Conservation (phyloP, 2,113 vertebrate species). For the Himantopus leucocephalus region DNA sequence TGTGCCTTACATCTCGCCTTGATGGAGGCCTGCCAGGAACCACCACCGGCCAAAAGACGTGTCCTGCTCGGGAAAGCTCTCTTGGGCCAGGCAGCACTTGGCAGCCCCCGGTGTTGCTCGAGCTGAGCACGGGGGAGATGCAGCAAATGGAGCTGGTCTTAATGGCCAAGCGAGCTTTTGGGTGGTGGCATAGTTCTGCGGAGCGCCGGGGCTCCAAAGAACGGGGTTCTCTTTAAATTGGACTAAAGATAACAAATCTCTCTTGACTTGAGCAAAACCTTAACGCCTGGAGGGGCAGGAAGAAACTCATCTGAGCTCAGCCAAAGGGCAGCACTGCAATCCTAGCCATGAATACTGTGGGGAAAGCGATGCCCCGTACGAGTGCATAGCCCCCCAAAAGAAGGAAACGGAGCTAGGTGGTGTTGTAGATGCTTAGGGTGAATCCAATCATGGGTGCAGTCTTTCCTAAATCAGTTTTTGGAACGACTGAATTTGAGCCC, state of each 20-base stretch:
- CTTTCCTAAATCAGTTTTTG: neutral
- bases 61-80: neutral
- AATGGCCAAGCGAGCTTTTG: neutral
- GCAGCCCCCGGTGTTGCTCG: neutral
- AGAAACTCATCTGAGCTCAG: neutral
- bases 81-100: neutral
- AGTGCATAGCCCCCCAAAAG: neutral
- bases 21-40: neutral
- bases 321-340: neutral
- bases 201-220: neutral
- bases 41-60: neutral
- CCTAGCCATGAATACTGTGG: neutral
- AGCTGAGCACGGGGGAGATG: neutral
- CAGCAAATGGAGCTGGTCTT: fast-evolving
- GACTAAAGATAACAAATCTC: neutral
- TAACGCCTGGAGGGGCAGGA: neutral
- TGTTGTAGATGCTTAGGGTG: neutral
- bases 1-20: neutral
- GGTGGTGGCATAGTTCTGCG: neutral
- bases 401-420: neutral
- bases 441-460: neutral
- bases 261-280: neutral
- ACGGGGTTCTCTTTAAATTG: neutral
- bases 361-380: neutral
- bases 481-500: neutral